A percentile compares a stretch with the other conserved stretches of the same genome.
Evolutionary conservation across 2,113 vertebrate genomes (phyloP).

Genomic region (Phalacrocorax brasilianus): DNA sequence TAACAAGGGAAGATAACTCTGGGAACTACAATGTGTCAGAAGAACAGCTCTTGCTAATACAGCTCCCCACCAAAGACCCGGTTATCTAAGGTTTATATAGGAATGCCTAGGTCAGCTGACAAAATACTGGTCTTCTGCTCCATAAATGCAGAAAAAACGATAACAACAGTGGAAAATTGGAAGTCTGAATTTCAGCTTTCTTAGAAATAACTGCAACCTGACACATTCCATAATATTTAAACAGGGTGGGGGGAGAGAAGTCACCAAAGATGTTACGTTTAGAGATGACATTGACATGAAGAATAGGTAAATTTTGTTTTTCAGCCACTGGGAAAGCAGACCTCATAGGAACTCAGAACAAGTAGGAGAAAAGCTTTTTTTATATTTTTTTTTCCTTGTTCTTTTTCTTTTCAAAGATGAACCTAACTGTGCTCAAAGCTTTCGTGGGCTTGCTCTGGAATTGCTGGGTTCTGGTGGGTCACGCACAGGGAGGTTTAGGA

Average conservation of each 20-base stretch:
- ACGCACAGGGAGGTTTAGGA: conserved; percentile 84
- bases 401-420: conserved; percentile 81
- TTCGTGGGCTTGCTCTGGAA: conserved; percentile 88
- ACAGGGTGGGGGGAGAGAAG: conserved; percentile 69
- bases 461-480: conserved; percentile 85
- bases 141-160: conserved; percentile 74
- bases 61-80: conserved; percentile 70
- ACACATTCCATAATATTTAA: conserved; percentile 75
- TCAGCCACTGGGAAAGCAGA: conserved; percentile 66
- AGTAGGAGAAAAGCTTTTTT: conserved; percentile 48
- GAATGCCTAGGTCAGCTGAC: conserved; percentile 81
- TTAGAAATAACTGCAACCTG: conserved; percentile 74
- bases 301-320: conserved; percentile 78
- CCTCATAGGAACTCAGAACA: conserved; percentile 65
- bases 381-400: conserved; percentile 22
- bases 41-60: conserved; percentile 73
- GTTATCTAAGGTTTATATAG: conserved; percentile 71
- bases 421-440: conserved; percentile 78
- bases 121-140: conserved; percentile 74
- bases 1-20: conserved; percentile 74
- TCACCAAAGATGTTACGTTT: conserved; percentile 70
- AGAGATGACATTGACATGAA: conserved; percentile 80
- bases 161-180: conserved; percentile 80
- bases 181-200: conserved; percentile 78
- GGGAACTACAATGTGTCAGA: conserved; percentile 76